Evolutionary conservation across 2,888 invertebrate genomes (phyloP).

Genomic region (Epinotia bilunana): DNA sequence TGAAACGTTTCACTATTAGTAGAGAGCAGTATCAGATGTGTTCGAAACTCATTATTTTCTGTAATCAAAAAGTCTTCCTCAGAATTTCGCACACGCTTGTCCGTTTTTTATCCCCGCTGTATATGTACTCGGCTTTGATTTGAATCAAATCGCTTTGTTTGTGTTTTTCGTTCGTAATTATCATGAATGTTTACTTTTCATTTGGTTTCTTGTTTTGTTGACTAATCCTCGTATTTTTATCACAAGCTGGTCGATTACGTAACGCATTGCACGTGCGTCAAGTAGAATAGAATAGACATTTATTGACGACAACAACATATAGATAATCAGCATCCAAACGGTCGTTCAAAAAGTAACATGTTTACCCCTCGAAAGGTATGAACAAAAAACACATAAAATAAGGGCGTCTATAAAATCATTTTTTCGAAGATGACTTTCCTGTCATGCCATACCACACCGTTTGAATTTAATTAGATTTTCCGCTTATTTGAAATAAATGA

Average conservation of each 20-base stretch:
- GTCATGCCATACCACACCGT: background rate
- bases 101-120: constrained; percentile 7
- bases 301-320: too few species aligned
- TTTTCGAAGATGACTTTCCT: too few species aligned
- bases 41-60: background rate
- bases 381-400: too few species aligned
- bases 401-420: too few species aligned
- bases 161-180: constrained; percentile 39
- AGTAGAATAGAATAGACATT: background rate
- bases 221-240: background rate
- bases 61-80: constrained; percentile 10
- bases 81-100: background rate
- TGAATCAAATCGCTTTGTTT: constrained; percentile 31
- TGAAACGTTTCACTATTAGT: too few species aligned
- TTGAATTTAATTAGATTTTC: background rate
- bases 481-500: background rate
- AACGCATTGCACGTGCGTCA: background rate
- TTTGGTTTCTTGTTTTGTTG: constrained; percentile 28
- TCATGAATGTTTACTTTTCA: constrained; percentile 38
- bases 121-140: constrained; percentile 34
- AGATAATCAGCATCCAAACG: too few species aligned
- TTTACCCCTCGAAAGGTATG: too few species aligned
- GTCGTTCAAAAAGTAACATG: too few species aligned
- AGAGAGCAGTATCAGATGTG: too few species aligned
- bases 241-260: background rate